These are phyloP conservation scores for Sthenelais limicola DNA, from an alignment of 2,888 invertebrate genomes.

Conservation along the genomic window DNA sequence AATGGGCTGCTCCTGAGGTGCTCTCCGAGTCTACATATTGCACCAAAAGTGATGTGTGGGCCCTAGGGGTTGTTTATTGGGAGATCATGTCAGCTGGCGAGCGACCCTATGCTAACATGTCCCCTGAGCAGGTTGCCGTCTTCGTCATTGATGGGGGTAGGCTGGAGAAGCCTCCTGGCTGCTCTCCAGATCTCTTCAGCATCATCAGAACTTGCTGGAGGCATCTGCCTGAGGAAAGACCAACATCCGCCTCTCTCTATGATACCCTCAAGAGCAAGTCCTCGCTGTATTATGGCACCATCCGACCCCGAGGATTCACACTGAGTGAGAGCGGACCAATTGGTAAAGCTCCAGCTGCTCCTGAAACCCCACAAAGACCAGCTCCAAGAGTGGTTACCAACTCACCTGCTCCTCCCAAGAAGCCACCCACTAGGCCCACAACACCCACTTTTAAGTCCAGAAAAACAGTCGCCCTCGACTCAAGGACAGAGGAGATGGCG, in stretches of 20 bases:
- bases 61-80: conserved; percentile 54
- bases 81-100: conserved; percentile 54
- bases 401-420: conserved; percentile 26
- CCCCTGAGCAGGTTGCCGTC: conserved; percentile 51
- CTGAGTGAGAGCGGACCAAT: conserved; percentile 1
- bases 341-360: conserved; percentile 1
- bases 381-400: conserved; percentile 2
- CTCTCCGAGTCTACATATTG: conserved; percentile 52
- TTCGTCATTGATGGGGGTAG: conserved; percentile 52
- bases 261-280: conserved; percentile 54
- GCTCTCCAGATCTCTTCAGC: conserved; percentile 49
- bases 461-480: conserved; percentile 23
- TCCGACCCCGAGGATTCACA: conserved; percentile 11
- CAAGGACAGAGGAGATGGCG: conserved; percentile 15
- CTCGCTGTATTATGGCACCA: conserved; percentile 51
- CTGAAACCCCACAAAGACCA: conserved; percentile 8
- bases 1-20: conserved; percentile 56
- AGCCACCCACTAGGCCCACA: conserved; percentile 4
- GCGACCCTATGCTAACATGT: conserved; percentile 49
- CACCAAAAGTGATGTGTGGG: conserved; percentile 56
- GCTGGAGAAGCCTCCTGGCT: conserved; percentile 53
- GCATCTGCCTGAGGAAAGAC: conserved; percentile 47
- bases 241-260: conserved; percentile 49
- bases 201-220: conserved; percentile 54
- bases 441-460: conserved; percentile 18